A percentile compares a stretch with the other conserved stretches of the same genome.
These are phyloP conservation scores for Acheta domesticus DNA, from an alignment of 2,888 invertebrate species.

Conservation along the genomic window DNA sequence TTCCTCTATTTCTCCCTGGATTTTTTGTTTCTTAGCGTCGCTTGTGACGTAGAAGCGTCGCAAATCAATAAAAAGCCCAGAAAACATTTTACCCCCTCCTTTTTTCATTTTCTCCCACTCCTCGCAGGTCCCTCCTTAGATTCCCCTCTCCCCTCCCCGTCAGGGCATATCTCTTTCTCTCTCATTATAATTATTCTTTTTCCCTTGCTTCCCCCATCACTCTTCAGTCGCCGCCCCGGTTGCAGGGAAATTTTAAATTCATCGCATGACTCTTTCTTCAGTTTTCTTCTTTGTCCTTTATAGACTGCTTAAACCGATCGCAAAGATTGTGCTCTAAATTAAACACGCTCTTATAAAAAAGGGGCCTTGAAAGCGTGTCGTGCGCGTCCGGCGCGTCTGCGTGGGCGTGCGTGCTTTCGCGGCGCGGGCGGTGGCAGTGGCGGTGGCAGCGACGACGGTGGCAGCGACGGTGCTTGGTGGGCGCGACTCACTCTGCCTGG, in stretches of 20 bases:
- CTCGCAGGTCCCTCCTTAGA: slow-evolving; percentile 24
- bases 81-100: slow-evolving; percentile 33
- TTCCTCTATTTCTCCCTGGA: slow-evolving; percentile 20
- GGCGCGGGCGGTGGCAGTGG: too few species aligned
- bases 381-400: too few species aligned
- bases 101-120: slow-evolving; percentile 29
- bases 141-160: slow-evolving; percentile 23
- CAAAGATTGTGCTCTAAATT: background rate
- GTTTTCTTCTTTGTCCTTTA: slow-evolving; percentile 6
- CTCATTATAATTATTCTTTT: slow-evolving; percentile 28
- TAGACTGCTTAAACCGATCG: slow-evolving; percentile 1
- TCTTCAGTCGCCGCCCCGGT: slow-evolving; percentile 2
- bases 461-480: too few species aligned
- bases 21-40: slow-evolving; percentile 31
- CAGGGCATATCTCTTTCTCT: slow-evolving; percentile 23
- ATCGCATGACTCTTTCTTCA: slow-evolving; percentile 3
- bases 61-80: slow-evolving; percentile 36
- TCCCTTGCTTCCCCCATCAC: slow-evolving; percentile 22
- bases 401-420: too few species aligned
- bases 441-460: too few species aligned
- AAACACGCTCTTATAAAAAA: background rate
- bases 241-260: slow-evolving; percentile 20
- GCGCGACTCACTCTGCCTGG: too few species aligned
- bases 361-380: too few species aligned
- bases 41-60: slow-evolving; percentile 31